These are phyloP conservation scores for Troides helena DNA, from an alignment of 2,888 invertebrate genomes.

Conservation along the genomic window DNA sequence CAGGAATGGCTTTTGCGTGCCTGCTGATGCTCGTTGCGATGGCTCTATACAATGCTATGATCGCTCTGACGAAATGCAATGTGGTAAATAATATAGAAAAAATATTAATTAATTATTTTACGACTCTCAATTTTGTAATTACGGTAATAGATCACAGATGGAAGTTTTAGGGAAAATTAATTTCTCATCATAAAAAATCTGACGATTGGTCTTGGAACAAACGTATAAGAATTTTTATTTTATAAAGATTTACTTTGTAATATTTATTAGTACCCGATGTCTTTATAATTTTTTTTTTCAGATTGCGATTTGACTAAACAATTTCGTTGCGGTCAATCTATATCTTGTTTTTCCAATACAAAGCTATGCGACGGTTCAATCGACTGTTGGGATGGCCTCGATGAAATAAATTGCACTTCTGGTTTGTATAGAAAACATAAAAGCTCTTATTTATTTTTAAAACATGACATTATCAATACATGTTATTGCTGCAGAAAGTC, in stretches of 20 bases:
- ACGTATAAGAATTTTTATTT: no score
- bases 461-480: no score
- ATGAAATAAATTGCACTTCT: slow-evolving; percentile 85
- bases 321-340: slow-evolving; percentile 86
- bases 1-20: slow-evolving; percentile 85
- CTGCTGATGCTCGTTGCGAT: slow-evolving; percentile 83
- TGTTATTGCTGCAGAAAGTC: no score
- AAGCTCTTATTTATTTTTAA: no score
- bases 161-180: no score
- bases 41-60: slow-evolving; percentile 87
- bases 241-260: background rate
- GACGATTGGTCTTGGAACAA: no score
- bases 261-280: background rate
- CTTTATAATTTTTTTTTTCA: slow-evolving; percentile 55
- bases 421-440: slow-evolving; percentile 62
- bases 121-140: background rate
- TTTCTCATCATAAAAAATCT: no score
- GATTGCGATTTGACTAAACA: slow-evolving; percentile 84
- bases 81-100: slow-evolving; percentile 71
- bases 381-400: slow-evolving; percentile 89
- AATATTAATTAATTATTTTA: background rate
- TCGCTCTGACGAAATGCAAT: slow-evolving; percentile 86
- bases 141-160: no score
- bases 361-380: slow-evolving; percentile 85
- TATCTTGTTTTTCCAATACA: slow-evolving; percentile 85